These are phyloP conservation scores for Prionace glauca DNA, from an alignment of 2,797 vertebrate genomes.

Conservation along the genomic window DNA sequence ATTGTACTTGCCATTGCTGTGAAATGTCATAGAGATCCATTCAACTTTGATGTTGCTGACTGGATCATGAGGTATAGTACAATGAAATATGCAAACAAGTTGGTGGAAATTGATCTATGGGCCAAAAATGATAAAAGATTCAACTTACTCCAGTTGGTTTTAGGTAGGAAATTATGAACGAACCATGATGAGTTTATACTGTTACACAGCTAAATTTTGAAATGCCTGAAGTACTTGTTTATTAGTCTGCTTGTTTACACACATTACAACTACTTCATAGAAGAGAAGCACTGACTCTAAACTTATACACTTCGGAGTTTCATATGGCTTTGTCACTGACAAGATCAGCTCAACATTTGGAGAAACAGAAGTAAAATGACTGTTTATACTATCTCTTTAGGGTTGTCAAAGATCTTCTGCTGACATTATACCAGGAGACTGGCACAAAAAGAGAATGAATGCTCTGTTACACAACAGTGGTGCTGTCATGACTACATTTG, in stretches of 20 bases:
- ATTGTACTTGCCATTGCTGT: not conserved
- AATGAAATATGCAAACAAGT: not conserved
- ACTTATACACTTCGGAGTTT: not conserved
- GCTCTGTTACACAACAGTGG: not conserved
- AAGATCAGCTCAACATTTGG: not conserved
- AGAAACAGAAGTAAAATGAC: not conserved
- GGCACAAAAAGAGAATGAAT: not conserved
- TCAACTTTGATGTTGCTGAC: not conserved
- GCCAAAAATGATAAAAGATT: not conserved
- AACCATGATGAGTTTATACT: not conserved
- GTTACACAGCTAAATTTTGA: not conserved
- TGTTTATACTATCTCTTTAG: not conserved
- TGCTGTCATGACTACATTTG: not conserved
- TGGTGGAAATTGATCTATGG: not conserved
- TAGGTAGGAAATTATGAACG: not conserved
- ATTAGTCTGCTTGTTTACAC: not conserved
- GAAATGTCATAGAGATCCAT: not conserved
- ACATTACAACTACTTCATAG: not conserved
- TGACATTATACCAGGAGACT: not conserved
- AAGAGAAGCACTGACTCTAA: not conserved
- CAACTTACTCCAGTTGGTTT: not conserved
- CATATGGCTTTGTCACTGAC: not conserved
- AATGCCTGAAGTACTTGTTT: not conserved
- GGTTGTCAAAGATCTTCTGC: not conserved
- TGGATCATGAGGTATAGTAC: not conserved